These are phyloP conservation scores for Coelopa frigida DNA, from an alignment of 1,140 invertebrate species.

Conservation along the genomic window DNA sequence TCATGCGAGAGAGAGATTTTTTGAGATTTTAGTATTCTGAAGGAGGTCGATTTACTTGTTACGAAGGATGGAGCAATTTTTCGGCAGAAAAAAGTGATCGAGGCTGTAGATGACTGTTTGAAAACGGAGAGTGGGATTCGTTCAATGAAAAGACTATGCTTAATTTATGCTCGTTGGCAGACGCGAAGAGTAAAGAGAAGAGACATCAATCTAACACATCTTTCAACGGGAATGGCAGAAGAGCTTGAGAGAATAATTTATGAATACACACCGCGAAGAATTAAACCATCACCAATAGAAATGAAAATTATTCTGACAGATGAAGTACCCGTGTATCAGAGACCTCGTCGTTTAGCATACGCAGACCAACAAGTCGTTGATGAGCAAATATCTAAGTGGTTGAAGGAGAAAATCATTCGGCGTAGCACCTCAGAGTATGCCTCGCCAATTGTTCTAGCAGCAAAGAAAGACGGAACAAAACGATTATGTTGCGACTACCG, in stretches of 20 bases:
- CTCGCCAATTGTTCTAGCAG: constrained; percentile 33
- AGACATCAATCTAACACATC: no score
- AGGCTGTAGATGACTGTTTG: no score
- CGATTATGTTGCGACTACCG: constrained; percentile 42
- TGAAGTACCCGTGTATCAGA: constrained; percentile 25
- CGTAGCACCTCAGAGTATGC: constrained; percentile 26
- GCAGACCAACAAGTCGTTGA: constrained; percentile 18
- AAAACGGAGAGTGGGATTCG: no score
- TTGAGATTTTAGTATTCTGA: no score
- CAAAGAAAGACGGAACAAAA: constrained; percentile 31
- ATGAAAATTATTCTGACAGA: constrained; percentile 19
- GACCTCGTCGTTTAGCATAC: constrained; percentile 21
- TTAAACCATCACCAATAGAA: constrained; percentile 4
- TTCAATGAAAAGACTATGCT: no score
- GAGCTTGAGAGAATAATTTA: no score
- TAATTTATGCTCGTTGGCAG: neutral
- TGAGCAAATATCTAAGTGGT: constrained; percentile 20
- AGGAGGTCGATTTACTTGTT: no score
- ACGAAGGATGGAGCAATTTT: no score
- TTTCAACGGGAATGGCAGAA: no score
- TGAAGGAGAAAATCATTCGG: constrained; percentile 23
- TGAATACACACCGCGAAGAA: no score
- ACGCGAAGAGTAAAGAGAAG: neutral
- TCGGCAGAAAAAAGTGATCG: no score
- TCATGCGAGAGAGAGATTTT: no score